Base-by-base conservation (phyloP, 1,140 invertebrate genomes). In the Branchinecta lynchi region DNA sequence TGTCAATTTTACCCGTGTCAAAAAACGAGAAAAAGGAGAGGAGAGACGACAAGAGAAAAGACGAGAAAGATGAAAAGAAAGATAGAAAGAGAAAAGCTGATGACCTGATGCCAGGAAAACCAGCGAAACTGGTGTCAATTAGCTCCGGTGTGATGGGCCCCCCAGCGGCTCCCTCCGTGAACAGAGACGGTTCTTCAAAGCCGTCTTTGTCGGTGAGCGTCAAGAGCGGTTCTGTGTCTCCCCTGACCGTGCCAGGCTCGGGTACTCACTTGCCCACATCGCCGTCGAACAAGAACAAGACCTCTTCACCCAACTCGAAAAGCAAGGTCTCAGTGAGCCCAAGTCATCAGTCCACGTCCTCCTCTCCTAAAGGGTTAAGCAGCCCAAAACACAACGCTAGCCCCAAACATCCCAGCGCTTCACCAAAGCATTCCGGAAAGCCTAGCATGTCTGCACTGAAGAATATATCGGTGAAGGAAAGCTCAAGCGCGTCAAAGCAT, bases 81-180 rank as follows among this genome's bases (percentile, higher is more conserved):
- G 76, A 75, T 75, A 82, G 87, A 43, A 89, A 89, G 73, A 80
- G 86, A 69, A 76, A 76, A 70, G 86, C 89, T 68, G 83, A 83
- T 73, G 85, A 75, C 68, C 68, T 68, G 69, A 71, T 66, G 76
- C 73, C 51, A 70, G 70, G 17, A 60, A 73, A 73, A 69, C 67
- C 72, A 20, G 66, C 72, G 8, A 74, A 74, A 70, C 69, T 74
- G 45, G 51, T 73, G 20, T 68, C 51, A 65, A 70, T 71, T 9
- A 71, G 66, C 66, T 17, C 70, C 7, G 70, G 46, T 5, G n/a
- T 88, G 0, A 92, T 91, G 89, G 88, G 89, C 7, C 89, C 89
- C 3, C 89, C 89, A 0, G 69, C 71, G 3, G 44, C 66, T 21
- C 43, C 67, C n/a, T 65, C 67, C 0, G 68, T 66, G 44, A 69